Base-by-base conservation (phyloP, 30 jellyfish, hydroid and myxozoan species). In the Clytia hemisphaerica region DNA sequence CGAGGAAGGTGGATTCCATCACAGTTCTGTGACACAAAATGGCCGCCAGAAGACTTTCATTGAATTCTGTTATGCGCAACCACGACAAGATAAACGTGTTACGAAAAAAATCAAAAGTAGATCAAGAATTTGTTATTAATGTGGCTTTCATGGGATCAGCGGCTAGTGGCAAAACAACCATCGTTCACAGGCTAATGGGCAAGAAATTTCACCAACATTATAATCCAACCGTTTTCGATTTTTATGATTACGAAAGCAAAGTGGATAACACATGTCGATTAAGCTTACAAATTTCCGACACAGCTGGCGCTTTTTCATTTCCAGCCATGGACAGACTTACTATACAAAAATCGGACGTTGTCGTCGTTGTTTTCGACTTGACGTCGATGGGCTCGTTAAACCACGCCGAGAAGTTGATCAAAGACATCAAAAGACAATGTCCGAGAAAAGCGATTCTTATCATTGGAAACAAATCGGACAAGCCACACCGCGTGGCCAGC, bases 241-340 rank as follows among this genome's bases (percentile, higher is more conserved):
- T 19, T 10, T 66, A 66, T 26, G 31, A 44, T 12, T 16, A 28
- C 16, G 36, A 18, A 7, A 72, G 25, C 21, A 32, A 24, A 5
- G 72, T 66, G 1, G 79, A 45, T 37, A 44, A 24, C 45, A 37
- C 22, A 4, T 5, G 71, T 9, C 16, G 38, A 10, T 57, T 21
- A 5, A 50, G 24, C 24, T 15, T 42, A 25, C 72, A 66, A 25
- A 6, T 66, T 4, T 37, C 29, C 22, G 79, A 66, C 25, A 66
- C 79, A 44, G 21, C 79, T 16, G 79, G 79, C 25, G n/a, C 25
- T 18, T 36, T 19, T 24, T n/a, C 34, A 25, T 66, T 66, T 33
- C 71, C 71, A 2, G 71, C 79, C 38, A 46, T 66, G 79, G 46
- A 42, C 54, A 38, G 44, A 37, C 36, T 66, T 6, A 45, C 79